phyloP scores from a whole-genome alignment of 2,797 vertebrate species.

The Acanthiza pusilla region DNA sequence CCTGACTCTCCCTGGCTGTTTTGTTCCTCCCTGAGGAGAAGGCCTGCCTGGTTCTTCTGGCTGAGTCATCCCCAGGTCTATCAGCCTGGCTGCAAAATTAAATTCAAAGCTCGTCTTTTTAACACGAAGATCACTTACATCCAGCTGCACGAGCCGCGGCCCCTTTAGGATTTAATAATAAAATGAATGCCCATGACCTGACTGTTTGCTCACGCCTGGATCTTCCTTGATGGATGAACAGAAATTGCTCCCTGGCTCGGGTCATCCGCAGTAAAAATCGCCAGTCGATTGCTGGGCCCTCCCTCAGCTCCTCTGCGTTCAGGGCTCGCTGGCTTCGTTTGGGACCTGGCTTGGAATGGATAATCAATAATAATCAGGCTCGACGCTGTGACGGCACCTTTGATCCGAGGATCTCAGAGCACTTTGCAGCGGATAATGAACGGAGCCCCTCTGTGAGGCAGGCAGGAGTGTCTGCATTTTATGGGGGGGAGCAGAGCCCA shows the following conservation, averaged over 20 bases:
- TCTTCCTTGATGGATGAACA: conserved; percentile 67
- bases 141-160: conserved; percentile 36
- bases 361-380: conserved; percentile 65
- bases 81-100: conserved; percentile 47
- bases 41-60: conserved; percentile 16
- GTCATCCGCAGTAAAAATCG: conserved; percentile 61
- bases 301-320: neutral
- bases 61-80: conserved; percentile 61
- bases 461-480: conserved; percentile 31
- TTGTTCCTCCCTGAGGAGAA: neutral
- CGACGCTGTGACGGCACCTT: conserved; percentile 57
- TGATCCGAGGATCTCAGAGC: conserved; percentile 48
- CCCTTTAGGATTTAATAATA: conserved; percentile 64
- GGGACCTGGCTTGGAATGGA: conserved; percentile 42
- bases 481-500: neutral
- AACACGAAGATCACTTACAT: conserved; percentile 56
- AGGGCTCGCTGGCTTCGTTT: conserved; percentile 33
- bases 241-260: conserved; percentile 65
- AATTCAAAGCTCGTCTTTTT: conserved; percentile 56
- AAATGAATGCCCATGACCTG: conserved; percentile 65
- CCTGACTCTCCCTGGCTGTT: neutral
- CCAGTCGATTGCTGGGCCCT: conserved; percentile 53
- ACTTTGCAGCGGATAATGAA: conserved; percentile 60
- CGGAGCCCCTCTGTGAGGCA: conserved; percentile 47
- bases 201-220: conserved; percentile 61